Base-by-base conservation (phyloP, 2,888 invertebrate genomes). In the Piscicola geometra region DNA sequence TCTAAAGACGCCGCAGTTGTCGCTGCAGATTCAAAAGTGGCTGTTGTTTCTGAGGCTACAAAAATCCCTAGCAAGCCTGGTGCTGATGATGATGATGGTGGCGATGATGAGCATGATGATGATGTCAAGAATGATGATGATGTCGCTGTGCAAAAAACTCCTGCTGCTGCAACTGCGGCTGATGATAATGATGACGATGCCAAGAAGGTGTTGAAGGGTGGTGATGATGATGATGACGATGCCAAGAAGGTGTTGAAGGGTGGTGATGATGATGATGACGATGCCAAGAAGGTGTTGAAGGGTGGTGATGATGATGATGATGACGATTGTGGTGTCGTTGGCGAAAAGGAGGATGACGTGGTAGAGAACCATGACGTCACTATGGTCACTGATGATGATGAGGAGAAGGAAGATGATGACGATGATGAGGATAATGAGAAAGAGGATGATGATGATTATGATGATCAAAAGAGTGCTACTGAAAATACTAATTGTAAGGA, bases 321-420 rank as follows among this genome's bases (percentile, higher is more conserved):
- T 25, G 67, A 35, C 15, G 75, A 75, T 25, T 25, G 35, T n/a
- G 33, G 25, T 21, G 33, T 30, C 15, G 18, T 9, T 47, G 32
- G 12, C n/a, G 35, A 32, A 70, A n/a, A 12, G 18, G 35, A 41
- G n/a, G 30, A 9, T 71, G 71, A 47, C 9, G 47, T 1, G 2
- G 30, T 47, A 15, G 67, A 67, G 15, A 30, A 30, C 5, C n/a
- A 28, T 25, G 25, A 64, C 25, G 12, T 5, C 21, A 47, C 50
- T n/a, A 12, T 25, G 15, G 15, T 47, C 5, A 66, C 36, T 36
- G 28, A 30, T 73, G 68, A 3, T 2, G 79, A 79, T 41, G 79
- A 80, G 41, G 78, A 80, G 12, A 78, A 77, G 32, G 80, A 79
- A 77, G 76, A 80, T 33, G 80, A 81, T 76, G 81, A 80, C 2